Base-by-base conservation (phyloP, 2,888 invertebrate genomes). In the Microctonus hyperodae region DNA sequence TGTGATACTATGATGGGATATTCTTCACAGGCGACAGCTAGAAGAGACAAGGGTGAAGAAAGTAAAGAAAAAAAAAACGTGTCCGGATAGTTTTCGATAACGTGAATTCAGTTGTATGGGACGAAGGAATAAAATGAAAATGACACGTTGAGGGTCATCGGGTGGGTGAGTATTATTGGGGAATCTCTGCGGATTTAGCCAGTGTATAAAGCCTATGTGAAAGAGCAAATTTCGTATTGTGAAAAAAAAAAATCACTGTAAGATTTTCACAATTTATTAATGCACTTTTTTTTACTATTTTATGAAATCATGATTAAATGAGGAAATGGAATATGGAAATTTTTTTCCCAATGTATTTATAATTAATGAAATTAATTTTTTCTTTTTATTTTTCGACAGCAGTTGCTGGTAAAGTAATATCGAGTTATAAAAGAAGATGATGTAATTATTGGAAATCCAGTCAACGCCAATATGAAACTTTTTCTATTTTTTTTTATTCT, bases 81-180 rank as follows among this genome's bases (percentile, higher is more conserved):
- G 22, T 23, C 13, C 31, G n/a, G n/a, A 59, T 28, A 56, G 31
- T 25, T 55, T 20, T 56, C 50, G 57, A 63, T 69, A 68, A 70
- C 71, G 69, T 60, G 67, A 57, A 68, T 61, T 66, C 58, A 69
- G 70, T 57, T 44, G 69, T 70, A 68, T 67, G 57, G 60, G 63
- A 69, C 61, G 22, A 66, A 60, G 58, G 65, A 69, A 68, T 71
- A 70, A 74, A 74, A 73, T 67, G 68, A 66, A 67, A 70, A 70
- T 71, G 69, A 69, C 66, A 57, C 44, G 61, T 60, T 40, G 58
- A 35, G 65, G 65, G 65, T 66, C 65, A 61, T 44, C 59, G 37
- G 33, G n/a, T 35, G 44, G 56, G 67, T 35, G 61, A 44, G 16
- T 51, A 60, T 67, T 68, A 68, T 68, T 65, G 68, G 60, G 40